Evolutionary conservation across 1,140 invertebrate genomes (phyloP).

Genomic region (Temnothorax longispinosus): DNA sequence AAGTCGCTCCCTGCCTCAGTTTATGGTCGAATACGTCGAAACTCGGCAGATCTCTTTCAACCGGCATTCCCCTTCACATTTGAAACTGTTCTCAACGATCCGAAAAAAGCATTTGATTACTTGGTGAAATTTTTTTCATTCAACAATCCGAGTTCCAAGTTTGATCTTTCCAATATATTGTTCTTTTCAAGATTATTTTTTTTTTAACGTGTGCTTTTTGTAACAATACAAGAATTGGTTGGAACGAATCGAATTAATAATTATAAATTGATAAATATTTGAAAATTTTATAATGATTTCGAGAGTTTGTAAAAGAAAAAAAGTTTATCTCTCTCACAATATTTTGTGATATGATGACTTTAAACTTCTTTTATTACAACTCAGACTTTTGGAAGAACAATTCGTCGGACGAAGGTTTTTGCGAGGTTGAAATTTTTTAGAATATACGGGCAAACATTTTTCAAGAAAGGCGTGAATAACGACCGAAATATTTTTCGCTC

Average conservation of each 20-base stretch:
- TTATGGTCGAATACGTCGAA: slow-evolving; percentile 71
- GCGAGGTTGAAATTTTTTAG: slow-evolving; percentile 72
- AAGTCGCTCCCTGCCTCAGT: slow-evolving; percentile 60
- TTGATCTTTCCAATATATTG: neutral
- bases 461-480: slow-evolving; percentile 79
- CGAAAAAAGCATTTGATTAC: slow-evolving; percentile 41
- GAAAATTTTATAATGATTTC: neutral
- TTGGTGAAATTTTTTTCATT: slow-evolving; percentile 21
- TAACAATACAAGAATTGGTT: neutral
- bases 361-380: slow-evolving; percentile 19
- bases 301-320: neutral
- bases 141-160: neutral
- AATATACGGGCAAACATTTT: slow-evolving; percentile 77
- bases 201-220: neutral
- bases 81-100: slow-evolving; percentile 52
- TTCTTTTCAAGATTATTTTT: neutral
- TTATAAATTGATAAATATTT: neutral
- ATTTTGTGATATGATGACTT: slow-evolving; percentile 2
- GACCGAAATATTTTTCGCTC: slow-evolving; percentile 78
- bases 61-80: slow-evolving; percentile 52
- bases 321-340: slow-evolving; percentile 13
- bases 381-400: slow-evolving; percentile 73
- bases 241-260: neutral
- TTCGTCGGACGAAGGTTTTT: slow-evolving; percentile 73
- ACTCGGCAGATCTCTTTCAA: slow-evolving; percentile 59